Percentiles rank a stretch among this genome's conserved stretches.
Conservation (phyloP, 2,888 invertebrate genomes). For the Hemithea aestivaria region DNA sequence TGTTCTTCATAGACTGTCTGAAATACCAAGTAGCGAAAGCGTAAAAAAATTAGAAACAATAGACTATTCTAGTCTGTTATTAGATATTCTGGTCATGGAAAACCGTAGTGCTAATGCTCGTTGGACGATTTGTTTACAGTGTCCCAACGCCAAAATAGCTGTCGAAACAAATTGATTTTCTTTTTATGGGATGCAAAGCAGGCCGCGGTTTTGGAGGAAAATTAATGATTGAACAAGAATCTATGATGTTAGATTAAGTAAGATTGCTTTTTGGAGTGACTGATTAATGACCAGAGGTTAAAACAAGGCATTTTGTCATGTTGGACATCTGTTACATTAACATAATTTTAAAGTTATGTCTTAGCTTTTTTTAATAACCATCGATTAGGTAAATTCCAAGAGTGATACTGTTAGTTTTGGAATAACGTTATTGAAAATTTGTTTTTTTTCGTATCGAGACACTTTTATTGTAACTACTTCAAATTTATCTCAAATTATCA, state of each 20-base stretch:
- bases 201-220: slow-evolving; percentile 37
- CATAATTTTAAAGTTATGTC: no score
- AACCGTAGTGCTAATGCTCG: slow-evolving; percentile 58
- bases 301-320: no score
- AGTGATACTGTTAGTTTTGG: no score
- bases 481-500: no score
- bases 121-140: slow-evolving; percentile 65
- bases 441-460: no score
- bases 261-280: no score
- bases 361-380: no score
- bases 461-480: no score
- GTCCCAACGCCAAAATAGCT: slow-evolving; percentile 71
- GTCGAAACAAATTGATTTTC: slow-evolving; percentile 58
- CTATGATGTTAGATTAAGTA: slow-evolving; percentile 9
- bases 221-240: slow-evolving; percentile 27
- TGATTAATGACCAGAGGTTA: no score
- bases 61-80: slow-evolving; percentile 12
- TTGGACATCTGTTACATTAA: no score
- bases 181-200: slow-evolving; percentile 66
- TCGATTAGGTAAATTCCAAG: no score
- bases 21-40: slow-evolving; percentile 13
- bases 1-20: slow-evolving; percentile 5
- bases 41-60: slow-evolving; percentile 11
- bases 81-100: slow-evolving; percentile 56
- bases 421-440: no score